Evolutionary conservation across 2,888 invertebrate species (phyloP), one percentile per base, ranked within the genome.

Genomic region (Lagria hirta): DNA sequence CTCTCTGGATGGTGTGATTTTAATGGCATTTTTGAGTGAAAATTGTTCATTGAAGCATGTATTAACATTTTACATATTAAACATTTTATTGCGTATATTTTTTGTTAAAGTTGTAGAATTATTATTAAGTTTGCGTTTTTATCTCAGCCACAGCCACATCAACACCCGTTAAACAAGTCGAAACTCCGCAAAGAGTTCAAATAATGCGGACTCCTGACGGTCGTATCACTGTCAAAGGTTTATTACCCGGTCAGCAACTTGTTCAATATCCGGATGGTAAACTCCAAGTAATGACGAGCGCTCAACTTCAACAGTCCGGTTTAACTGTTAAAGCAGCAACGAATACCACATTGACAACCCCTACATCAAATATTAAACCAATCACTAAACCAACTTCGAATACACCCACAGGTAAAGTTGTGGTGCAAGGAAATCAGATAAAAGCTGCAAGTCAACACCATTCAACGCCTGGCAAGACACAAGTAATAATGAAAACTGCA

Each of bases 261-360:
- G 84, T 95, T 24, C 90, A 94, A 68, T 86, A 93, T 80, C 87
- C 94, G 0, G 95, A 96, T 69, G 96, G 96, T 0, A 91, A 92
- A 67, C 73, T 95, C 13, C 94, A 95, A 65, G 84, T 95, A 10
- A 77, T 88, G 18, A 84, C 81, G 66, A 79, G 83, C 5, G 78
- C 79, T 4, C 83, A 83, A 62, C 56, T 66, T 34, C 62, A 64
- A 44, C 69, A 76, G n/a, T 69, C 75, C 36, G 61, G 70, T 70
- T 26, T 71, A 64, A 55, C 64, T 66, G 54, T 73, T 65, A 38
- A 62, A 61, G 51, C 65, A 54, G 67, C 69, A 58, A 61, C 71
- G 52, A n/a, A n/a, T n/a, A 55, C 69, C 12, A 50, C 69, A 15
- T 55, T 64, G 34, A 43, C 67, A 45, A 56, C 63, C 57, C 50